Evolutionary conservation across 2,797 vertebrate genomes (phyloP).

Genomic region (Anguilla anguilla): DNA sequence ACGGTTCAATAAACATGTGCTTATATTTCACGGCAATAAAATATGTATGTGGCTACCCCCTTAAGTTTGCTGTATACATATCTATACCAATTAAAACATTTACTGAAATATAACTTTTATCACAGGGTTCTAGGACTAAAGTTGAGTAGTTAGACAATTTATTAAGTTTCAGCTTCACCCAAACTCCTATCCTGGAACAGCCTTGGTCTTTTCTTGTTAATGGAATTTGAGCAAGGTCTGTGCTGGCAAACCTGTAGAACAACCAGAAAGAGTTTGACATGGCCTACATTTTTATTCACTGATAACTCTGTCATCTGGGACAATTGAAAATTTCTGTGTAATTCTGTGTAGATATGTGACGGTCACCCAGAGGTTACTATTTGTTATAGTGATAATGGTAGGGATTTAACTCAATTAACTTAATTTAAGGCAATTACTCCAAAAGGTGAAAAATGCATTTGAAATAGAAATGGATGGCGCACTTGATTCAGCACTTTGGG

Average conservation of each 20-base stretch:
- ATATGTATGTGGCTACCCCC: too few relatives aligned
- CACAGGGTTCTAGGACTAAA: background rate
- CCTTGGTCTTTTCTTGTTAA: background rate
- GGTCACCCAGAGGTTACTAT: background rate
- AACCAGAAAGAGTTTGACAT: too few relatives aligned
- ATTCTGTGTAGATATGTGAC: background rate
- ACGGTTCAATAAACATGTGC: background rate
- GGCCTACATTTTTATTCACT: background rate
- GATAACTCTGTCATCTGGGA: background rate
- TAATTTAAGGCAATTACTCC: too few relatives aligned
- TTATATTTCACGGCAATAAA: background rate
- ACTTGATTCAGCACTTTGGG: too few relatives aligned
- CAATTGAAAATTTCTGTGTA: too few relatives aligned
- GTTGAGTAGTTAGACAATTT: background rate
- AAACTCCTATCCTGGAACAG: background rate
- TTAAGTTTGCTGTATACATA: background rate
- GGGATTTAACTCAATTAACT: too few relatives aligned
- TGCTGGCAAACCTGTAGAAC: background rate
- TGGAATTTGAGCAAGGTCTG: background rate
- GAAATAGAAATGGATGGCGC: too few relatives aligned
- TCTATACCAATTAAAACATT: background rate
- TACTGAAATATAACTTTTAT: background rate
- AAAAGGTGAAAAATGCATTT: too few relatives aligned
- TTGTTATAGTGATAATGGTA: background rate
- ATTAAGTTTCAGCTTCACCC: background rate